Base-by-base conservation (phyloP, 2,797 vertebrate genomes). In the Mormyrops attenuatus region DNA sequence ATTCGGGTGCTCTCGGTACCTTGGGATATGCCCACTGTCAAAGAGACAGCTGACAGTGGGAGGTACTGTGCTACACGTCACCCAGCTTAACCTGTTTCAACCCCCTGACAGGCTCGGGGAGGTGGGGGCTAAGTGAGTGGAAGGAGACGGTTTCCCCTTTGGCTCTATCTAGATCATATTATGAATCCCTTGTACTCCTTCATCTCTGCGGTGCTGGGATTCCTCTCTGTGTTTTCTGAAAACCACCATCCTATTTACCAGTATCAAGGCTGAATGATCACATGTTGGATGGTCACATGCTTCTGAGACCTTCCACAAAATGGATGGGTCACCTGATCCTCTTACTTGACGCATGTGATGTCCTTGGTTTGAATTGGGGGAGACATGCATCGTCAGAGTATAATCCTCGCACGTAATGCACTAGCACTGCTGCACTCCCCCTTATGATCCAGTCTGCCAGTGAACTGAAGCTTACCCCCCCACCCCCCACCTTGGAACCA, bases 81-180 rank as follows among this genome's bases (percentile, higher is more conserved):
- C 47, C 63, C 89, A 69, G 11, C 49, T 44, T 87, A 85, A 89
- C 88, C 88, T 77, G 60, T 34, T 63, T 90, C 69, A 89, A 89
- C 91, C 52, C 85, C 26, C 52, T 57, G 30, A 55, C 85, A 57
- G 91, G 91, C 92, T 93, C 93, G 17, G 30, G 13, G 17, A 5
- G 22, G n/a, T 3, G 15, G 69, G 11, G 69, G 69, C 69, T 92
- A 92, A 93, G 38, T 84, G 47, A 50, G 8, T 93, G 90, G 92
- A 93, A 88, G 91, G 84, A 88, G 90, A 88, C 91, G 88, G 90
- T 87, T 87, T 87, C 50, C 30, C 34, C 47, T 85, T 85, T 17
- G 3, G 47, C 44, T 57, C 30, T 60, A 41, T 87, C 53, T n/a
- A 53, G 86, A 60, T 57, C 20, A 20, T 87, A 3, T 44, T 26